A percentile compares a stretch with the other conserved stretches of the same genome.
These are phyloP conservation scores for Rhea americana DNA, from an alignment of 2,113 vertebrate species.

Conservation along the genomic window DNA sequence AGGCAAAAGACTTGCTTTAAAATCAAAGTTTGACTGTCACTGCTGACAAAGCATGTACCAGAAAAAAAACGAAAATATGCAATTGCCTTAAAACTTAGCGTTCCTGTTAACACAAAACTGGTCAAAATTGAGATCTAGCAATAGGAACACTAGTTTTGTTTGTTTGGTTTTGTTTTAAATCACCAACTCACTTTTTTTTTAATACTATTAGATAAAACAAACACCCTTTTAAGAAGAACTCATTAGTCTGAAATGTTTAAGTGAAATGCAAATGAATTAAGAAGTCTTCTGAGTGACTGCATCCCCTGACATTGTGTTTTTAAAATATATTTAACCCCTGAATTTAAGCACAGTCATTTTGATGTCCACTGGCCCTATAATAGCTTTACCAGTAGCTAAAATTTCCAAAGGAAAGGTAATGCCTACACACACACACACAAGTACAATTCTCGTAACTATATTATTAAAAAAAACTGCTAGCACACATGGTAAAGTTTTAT, in stretches of 20 bases:
- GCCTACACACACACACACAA: background rate
- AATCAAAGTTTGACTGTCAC: background rate
- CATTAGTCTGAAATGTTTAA: background rate
- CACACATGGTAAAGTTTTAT: background rate
- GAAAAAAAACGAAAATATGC: background rate
- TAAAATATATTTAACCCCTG: background rate
- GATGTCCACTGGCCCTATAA: background rate
- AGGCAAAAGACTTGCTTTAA: background rate
- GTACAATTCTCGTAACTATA: background rate
- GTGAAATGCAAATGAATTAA: background rate
- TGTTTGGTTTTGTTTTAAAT: background rate
- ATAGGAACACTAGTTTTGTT: background rate
- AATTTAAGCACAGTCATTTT: background rate
- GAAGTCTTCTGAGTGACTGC: background rate
- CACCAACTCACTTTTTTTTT: background rate
- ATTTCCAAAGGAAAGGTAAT: background rate
- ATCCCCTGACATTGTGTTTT: background rate
- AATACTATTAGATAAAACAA: background rate
- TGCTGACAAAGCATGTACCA: background rate
- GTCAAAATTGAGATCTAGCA: accelerated
- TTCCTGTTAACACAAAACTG: background rate
- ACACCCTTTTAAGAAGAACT: background rate
- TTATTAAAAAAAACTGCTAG: background rate
- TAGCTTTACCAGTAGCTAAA: background rate
- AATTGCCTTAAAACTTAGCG: background rate